Percentiles rank a stretch among this genome's conserved stretches.
Evolutionary conservation across 2,888 invertebrate species (phyloP).

Genomic region (Notodonta ziczac): DNA sequence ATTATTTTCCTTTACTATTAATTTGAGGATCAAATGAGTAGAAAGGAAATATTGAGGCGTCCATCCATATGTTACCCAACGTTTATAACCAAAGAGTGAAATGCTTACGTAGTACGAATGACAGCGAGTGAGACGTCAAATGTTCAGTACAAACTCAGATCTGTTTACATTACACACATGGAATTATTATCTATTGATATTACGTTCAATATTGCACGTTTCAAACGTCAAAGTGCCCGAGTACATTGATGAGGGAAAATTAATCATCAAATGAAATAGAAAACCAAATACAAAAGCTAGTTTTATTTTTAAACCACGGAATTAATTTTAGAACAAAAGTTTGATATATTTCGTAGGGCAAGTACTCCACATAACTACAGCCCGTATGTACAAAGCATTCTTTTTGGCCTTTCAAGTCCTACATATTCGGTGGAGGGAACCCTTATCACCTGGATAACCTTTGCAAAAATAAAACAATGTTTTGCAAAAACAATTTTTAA

Average conservation of each 20-base stretch:
- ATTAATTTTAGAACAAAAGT: neutral
- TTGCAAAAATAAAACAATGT: slow-evolving; percentile 37
- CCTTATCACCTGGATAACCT: slow-evolving; percentile 45
- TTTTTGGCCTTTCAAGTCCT: slow-evolving; percentile 77
- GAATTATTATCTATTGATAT: slow-evolving; percentile 35
- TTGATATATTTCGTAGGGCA: slow-evolving; percentile 34
- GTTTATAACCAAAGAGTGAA: slow-evolving; percentile 35
- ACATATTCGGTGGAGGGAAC: slow-evolving; percentile 70
- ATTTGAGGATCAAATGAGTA: slow-evolving; percentile 35
- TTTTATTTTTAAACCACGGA: neutral
- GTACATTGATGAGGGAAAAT: slow-evolving; percentile 16
- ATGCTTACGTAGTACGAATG: slow-evolving; percentile 20
- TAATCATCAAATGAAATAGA: neutral
- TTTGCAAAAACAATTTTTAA: slow-evolving; percentile 25
- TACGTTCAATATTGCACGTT: slow-evolving; percentile 59
- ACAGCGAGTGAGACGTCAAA: slow-evolving; percentile 38
- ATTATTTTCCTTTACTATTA: slow-evolving; percentile 29
- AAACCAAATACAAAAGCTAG: neutral
- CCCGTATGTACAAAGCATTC: slow-evolving; percentile 75
- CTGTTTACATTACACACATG: slow-evolving; percentile 41
- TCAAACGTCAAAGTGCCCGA: slow-evolving; percentile 45
- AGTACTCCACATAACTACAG: slow-evolving; percentile 45
- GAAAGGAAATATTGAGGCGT: slow-evolving; percentile 29
- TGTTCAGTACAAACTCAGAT: slow-evolving; percentile 53
- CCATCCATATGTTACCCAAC: slow-evolving; percentile 17